phyloP scores from a whole-genome alignment of 1,140 invertebrate species.

The Bactericera cockerelli region DNA sequence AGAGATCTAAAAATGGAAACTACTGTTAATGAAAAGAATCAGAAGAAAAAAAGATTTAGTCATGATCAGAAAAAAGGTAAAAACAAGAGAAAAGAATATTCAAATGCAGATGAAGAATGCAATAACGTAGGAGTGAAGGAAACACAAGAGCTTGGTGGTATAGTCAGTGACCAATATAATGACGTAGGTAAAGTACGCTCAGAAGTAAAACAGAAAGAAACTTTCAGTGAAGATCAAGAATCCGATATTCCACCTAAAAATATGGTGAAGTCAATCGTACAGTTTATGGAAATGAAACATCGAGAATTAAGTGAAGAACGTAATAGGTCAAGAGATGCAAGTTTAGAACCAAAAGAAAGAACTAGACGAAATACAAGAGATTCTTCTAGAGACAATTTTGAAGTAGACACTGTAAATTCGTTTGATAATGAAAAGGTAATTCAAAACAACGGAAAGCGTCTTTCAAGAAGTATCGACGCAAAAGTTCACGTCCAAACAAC shows the following conservation, averaged over 20 bases:
- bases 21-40: no score
- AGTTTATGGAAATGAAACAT: neutral
- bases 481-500: no score
- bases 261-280: neutral
- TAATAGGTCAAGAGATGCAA: neutral
- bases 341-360: neutral
- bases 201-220: neutral
- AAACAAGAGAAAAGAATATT: neutral
- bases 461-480: no score
- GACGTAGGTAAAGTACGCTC: neutral
- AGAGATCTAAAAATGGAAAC: no score
- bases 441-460: no score
- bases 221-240: no score
- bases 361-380: neutral
- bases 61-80: neutral
- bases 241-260: conserved; percentile 1
- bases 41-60: neutral
- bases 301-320: conserved; percentile 5
- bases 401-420: no score
- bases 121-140: no score
- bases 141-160: no score
- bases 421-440: no score
- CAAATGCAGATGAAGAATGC: no score
- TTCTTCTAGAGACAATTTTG: neutral
- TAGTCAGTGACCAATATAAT: neutral